Evolutionary conservation across 2,113 vertebrate genomes (phyloP).

Genomic region (Chloroceryle aenea): DNA sequence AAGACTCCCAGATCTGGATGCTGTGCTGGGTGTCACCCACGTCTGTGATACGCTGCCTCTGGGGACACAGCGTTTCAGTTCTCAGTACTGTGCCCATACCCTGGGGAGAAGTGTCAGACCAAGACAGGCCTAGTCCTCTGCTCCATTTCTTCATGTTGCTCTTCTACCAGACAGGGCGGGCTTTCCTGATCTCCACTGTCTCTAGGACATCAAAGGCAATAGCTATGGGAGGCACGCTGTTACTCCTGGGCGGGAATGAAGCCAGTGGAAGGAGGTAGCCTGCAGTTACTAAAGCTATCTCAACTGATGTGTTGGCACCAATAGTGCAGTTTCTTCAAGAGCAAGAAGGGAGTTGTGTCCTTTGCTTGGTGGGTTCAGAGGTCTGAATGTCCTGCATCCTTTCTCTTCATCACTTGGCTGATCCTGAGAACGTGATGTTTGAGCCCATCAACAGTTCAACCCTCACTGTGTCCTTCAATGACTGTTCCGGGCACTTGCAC

Average conservation of each 20-base stretch:
- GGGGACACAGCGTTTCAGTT: background rate
- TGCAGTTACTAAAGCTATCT: background rate
- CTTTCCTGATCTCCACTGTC: background rate
- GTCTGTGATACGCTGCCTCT: background rate
- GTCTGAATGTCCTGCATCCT: background rate
- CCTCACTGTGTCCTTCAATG: fast-evolving
- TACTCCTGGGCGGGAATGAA: background rate
- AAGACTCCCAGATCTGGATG: background rate
- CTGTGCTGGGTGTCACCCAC: background rate
- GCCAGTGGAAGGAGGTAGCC: background rate
- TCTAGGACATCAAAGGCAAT: background rate
- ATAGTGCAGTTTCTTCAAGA: background rate
- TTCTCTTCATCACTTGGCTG: background rate
- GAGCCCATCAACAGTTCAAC: background rate
- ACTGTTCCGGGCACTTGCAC: background rate
- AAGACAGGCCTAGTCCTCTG: background rate
- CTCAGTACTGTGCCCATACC: background rate
- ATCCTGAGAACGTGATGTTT: background rate
- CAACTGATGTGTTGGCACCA: background rate
- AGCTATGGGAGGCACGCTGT: background rate
- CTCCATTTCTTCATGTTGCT: background rate
- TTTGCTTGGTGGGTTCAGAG: background rate
- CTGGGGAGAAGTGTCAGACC: background rate
- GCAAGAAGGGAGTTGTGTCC: background rate
- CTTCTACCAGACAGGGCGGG: background rate